Percentiles rank a stretch among this genome's conserved stretches.
These are phyloP conservation scores for Mantis religiosa DNA, from an alignment of 2,888 invertebrate genomes.

Conservation along the genomic window DNA sequence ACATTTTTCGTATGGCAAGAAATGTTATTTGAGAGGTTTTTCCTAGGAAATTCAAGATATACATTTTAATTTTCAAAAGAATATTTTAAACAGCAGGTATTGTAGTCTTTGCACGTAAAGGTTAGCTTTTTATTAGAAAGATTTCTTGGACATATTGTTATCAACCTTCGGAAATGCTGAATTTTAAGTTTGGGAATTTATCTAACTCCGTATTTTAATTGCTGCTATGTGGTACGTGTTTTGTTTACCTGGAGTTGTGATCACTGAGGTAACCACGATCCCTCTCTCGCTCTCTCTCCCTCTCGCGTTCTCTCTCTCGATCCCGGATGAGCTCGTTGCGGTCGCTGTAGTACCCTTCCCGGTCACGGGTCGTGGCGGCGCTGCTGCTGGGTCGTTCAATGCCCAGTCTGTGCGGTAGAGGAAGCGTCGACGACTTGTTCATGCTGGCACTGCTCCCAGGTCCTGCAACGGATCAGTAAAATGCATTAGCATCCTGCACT, in stretches of 20 bases:
- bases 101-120: neutral
- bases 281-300: constrained; percentile 48
- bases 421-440: constrained; percentile 79
- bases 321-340: constrained; percentile 78
- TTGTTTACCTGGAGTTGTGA: constrained; percentile 75
- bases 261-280: constrained; percentile 77
- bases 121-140: too few relatives aligned
- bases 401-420: constrained; percentile 67
- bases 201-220: too few relatives aligned
- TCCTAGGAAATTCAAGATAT: too few relatives aligned
- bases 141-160: too few relatives aligned
- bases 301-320: constrained; percentile 71
- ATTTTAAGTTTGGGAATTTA: too few relatives aligned
- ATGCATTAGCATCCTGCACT: neutral
- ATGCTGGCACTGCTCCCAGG: constrained; percentile 63
- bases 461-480: constrained; percentile 40
- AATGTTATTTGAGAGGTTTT: too few relatives aligned
- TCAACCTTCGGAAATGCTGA: too few relatives aligned
- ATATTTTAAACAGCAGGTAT: too few relatives aligned
- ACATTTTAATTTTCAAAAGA: too few relatives aligned
- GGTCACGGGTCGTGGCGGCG: constrained; percentile 50
- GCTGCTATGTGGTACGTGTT: too few relatives aligned
- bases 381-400: constrained; percentile 55
- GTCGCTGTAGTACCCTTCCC: constrained; percentile 87
- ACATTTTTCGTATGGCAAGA: too few relatives aligned